Evolutionary conservation across 2,888 invertebrate genomes (phyloP).

Genomic region (Darwinula stevensoni): DNA sequence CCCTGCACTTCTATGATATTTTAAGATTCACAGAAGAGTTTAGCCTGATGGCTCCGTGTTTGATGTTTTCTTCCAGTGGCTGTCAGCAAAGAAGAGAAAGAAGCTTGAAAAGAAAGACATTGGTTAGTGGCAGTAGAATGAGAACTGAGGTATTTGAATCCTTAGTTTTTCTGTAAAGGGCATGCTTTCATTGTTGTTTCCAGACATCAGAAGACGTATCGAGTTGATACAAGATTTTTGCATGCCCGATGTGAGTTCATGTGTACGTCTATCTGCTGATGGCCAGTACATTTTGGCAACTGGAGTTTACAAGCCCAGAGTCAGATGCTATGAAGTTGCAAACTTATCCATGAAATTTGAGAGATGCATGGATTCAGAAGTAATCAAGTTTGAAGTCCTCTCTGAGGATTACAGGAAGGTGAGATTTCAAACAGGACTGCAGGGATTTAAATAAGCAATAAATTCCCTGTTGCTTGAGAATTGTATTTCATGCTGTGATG

Average conservation of each 20-base stretch:
- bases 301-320: slow-evolving; percentile 77
- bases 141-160: too few species aligned
- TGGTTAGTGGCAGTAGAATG: too few species aligned
- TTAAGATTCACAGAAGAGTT: too few species aligned
- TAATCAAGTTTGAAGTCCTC: slow-evolving; percentile 65
- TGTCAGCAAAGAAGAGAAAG: slow-evolving; percentile 50
- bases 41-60: too few species aligned
- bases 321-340: slow-evolving; percentile 84
- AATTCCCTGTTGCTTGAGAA: too few species aligned
- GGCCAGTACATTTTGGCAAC: slow-evolving; percentile 71
- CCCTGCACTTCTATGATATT: too few species aligned
- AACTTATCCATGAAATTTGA: slow-evolving; percentile 93
- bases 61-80: slow-evolving; percentile 62
- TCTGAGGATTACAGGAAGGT: slow-evolving; percentile 92
- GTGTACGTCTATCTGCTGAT: slow-evolving; percentile 56
- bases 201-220: slow-evolving; percentile 58
- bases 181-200: slow-evolving; percentile 10
- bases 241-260: slow-evolving; percentile 80
- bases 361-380: slow-evolving; percentile 85
- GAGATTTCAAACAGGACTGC: slow-evolving; percentile 10
- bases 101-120: slow-evolving; percentile 58
- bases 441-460: not conserved
- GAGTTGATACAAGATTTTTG: slow-evolving; percentile 97
- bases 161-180: too few species aligned
- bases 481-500: slow-evolving; percentile 9